These are phyloP conservation scores for Sternotherus odoratus DNA, from an alignment of 2,797 vertebrate species.

Conservation along the genomic window DNA sequence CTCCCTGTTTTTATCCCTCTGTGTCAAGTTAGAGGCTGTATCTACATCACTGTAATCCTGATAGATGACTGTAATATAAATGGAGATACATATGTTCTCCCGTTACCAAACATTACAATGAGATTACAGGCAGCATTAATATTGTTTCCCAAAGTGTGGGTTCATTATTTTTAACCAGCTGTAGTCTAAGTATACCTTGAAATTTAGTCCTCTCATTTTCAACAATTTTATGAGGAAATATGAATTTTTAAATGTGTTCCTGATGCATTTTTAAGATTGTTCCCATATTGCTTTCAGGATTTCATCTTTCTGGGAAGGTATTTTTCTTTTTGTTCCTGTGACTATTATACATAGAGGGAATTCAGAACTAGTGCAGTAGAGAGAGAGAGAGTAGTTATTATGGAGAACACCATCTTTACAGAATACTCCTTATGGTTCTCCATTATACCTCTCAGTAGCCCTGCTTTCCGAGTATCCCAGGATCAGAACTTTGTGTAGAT, in stretches of 20 bases:
- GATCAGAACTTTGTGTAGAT: not conserved
- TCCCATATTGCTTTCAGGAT: not conserved
- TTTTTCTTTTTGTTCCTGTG: not conserved
- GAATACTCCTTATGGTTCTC: not conserved
- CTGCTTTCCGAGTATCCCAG: fast-evolving
- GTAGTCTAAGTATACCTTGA: not conserved
- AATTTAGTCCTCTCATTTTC: not conserved
- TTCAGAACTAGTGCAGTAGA: not conserved
- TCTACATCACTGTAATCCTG: constrained; percentile 41
- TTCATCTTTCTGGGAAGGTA: not conserved
- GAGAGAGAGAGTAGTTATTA: not conserved
- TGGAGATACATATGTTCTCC: not conserved
- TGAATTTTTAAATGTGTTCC: not conserved
- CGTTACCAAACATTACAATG: constrained; percentile 10
- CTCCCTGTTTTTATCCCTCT: constrained; percentile 40
- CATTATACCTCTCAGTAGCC: not conserved
- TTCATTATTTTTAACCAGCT: constrained; percentile 12
- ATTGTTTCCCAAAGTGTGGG: not conserved
- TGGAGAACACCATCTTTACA: not conserved
- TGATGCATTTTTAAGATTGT: not conserved
- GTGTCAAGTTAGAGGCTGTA: constrained; percentile 9
- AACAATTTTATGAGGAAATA: not conserved
- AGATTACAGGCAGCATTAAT: constrained; percentile 28
- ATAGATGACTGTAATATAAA: constrained; percentile 38
- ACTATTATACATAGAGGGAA: not conserved